Percentiles rank a stretch among this genome's conserved stretches.
phyloP scores from a whole-genome alignment of 2,888 invertebrate genomes.

The Alentia gelatinosa region DNA sequence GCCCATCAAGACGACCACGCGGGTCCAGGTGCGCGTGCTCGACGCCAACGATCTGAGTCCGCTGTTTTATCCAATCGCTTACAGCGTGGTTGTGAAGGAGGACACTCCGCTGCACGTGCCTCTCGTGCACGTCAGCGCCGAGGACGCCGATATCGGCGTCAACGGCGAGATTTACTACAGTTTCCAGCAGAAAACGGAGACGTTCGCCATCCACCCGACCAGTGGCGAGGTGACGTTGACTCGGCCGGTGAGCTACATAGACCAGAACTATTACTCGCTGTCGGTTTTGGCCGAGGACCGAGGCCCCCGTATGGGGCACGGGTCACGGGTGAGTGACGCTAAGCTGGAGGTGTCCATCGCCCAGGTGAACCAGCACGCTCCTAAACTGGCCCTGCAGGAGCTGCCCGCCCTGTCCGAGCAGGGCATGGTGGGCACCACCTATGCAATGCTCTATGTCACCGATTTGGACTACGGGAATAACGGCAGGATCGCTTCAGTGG shows the following conservation, averaged over 20 bases:
- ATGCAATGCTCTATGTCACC: conserved; percentile 92
- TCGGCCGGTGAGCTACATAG: conserved; percentile 87
- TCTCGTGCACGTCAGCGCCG: conserved; percentile 87
- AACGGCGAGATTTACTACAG: conserved; percentile 99
- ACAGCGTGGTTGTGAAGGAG: conserved; percentile 92
- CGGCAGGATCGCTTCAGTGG: conserved; percentile 85
- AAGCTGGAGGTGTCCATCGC: conserved; percentile 83
- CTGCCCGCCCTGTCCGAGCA: conserved; percentile 89
- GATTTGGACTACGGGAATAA: conserved; percentile 92
- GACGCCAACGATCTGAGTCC: conserved; percentile 90
- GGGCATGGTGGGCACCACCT: conserved; percentile 87
- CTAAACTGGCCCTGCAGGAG: conserved; percentile 90
- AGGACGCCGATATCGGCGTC: conserved; percentile 96
- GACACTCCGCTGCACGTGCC: conserved; percentile 92
- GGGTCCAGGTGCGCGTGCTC: conserved; percentile 82
- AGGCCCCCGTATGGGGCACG: conserved; percentile 82
- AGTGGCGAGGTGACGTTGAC: conserved; percentile 93
- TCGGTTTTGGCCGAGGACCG: conserved; percentile 92
- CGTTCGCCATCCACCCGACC: conserved; percentile 95
- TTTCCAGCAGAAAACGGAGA: conserved; percentile 87
- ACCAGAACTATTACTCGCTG: conserved; percentile 87
- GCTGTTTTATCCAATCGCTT: conserved; percentile 93
- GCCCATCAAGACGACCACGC: conserved; percentile 66
- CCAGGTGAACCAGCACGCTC: conserved; percentile 92
- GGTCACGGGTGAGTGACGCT: conserved; percentile 55